Conservation (phyloP, 2,888 invertebrate genomes). For the Lutraria lutraria region DNA sequence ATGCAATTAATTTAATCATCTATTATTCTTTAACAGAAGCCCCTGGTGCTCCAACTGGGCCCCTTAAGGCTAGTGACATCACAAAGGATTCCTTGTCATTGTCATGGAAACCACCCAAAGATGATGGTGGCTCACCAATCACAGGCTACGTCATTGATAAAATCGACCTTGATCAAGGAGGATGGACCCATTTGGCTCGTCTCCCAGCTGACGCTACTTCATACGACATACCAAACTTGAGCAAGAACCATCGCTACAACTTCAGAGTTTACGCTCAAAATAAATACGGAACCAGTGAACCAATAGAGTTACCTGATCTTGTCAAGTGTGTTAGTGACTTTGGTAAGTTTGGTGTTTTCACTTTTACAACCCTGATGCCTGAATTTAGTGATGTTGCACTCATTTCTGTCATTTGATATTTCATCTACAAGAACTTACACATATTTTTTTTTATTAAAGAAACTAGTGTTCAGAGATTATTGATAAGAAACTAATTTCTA, state of each 20-base stretch:
- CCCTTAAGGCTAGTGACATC: constrained; percentile 76
- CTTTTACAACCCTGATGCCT: neutral
- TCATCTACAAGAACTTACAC: no score
- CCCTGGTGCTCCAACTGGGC: constrained; percentile 81
- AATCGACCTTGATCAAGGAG: constrained; percentile 78
- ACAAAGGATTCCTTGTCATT: constrained; percentile 81
- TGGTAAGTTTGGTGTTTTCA: constrained; percentile 90
- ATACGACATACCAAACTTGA: constrained; percentile 71
- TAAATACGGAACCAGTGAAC: constrained; percentile 86
- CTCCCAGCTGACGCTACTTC: constrained; percentile 71
- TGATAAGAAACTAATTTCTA: neutral
- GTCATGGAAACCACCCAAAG: constrained; percentile 84
- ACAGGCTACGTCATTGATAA: constrained; percentile 85
- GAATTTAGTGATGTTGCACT: neutral
- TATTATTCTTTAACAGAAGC: constrained; percentile 73
- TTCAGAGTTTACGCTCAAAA: constrained; percentile 86
- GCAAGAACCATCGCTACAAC: constrained; percentile 82
- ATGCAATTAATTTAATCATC: neutral
- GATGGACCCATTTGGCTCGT: constrained; percentile 81
- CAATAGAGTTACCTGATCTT: constrained; percentile 91
- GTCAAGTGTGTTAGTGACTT: constrained; percentile 87
- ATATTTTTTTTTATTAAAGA: no score
- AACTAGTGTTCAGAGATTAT: no score
- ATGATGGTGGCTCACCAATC: constrained; percentile 84
- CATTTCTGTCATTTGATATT: no score